A percentile compares a stretch with the other conserved stretches of the same genome.
phyloP scores from a whole-genome alignment of 2,113 vertebrate species.

The Serilophus lunatus region DNA sequence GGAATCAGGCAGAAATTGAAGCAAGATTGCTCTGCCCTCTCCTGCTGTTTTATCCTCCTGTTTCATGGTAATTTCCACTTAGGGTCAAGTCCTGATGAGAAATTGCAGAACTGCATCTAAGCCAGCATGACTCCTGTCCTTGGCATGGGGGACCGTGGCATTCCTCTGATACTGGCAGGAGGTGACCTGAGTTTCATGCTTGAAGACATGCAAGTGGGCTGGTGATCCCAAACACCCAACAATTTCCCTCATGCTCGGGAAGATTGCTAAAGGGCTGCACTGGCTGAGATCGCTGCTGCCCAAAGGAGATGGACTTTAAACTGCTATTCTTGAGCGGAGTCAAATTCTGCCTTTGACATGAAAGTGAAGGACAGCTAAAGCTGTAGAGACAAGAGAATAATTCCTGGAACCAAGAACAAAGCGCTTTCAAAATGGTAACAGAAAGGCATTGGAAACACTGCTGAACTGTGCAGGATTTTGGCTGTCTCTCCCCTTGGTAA shows the following conservation, averaged over 20 bases:
- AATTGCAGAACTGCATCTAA: neutral
- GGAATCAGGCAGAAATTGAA: neutral
- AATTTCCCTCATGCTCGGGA: neutral
- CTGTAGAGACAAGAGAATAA: neutral
- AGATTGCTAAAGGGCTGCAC: neutral
- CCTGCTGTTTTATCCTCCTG: neutral
- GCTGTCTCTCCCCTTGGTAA: neutral
- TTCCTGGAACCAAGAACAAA: neutral
- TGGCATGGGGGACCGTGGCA: accelerated
- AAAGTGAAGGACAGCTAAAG: neutral
- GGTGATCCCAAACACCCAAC: neutral
- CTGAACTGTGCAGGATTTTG: neutral
- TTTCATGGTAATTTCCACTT: neutral
- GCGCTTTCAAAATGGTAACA: neutral
- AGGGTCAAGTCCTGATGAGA: neutral
- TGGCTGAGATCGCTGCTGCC: neutral
- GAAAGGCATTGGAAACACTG: neutral
- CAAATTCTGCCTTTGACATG: neutral
- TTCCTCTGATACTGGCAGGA: accelerated
- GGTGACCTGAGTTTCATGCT: neutral
- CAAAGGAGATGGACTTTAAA: neutral
- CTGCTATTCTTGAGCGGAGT: neutral
- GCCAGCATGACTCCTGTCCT: neutral
- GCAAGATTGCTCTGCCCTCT: neutral
- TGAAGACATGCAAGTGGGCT: neutral